These are phyloP conservation scores for Drosophila navojoa DNA, from an alignment of 1,140 invertebrate species.

Conservation along the genomic window DNA sequence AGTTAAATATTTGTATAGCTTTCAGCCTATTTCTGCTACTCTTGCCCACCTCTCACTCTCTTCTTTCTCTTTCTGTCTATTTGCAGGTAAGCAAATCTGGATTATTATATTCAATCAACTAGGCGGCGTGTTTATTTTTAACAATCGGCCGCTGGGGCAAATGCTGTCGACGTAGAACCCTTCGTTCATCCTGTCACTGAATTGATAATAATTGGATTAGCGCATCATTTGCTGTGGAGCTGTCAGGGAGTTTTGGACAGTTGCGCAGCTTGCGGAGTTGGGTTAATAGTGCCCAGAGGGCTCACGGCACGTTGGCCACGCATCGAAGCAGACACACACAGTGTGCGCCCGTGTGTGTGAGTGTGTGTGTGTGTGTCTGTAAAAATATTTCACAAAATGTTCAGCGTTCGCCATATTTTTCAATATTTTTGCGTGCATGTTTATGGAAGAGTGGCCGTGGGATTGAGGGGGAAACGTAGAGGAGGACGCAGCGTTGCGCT, in stretches of 20 bases:
- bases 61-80: slow-evolving; percentile 22
- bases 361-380: slow-evolving; percentile 12
- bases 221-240: slow-evolving; percentile 50
- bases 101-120: slow-evolving; percentile 37
- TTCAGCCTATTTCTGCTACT: slow-evolving; percentile 1
- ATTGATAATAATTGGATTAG: slow-evolving; percentile 84
- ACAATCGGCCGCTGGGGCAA: slow-evolving; percentile 38
- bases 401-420: slow-evolving; percentile 53
- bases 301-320: slow-evolving; percentile 66
- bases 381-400: slow-evolving; percentile 70
- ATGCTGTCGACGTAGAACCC: not conserved
- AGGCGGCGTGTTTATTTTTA: slow-evolving; percentile 66
- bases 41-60: not conserved
- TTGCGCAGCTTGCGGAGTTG: slow-evolving; percentile 31
- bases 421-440: slow-evolving; percentile 54
- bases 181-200: slow-evolving; percentile 65
- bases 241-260: slow-evolving; percentile 31
- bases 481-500: slow-evolving; percentile 54
- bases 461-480: too few relatives aligned
- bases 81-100: slow-evolving; percentile 61
- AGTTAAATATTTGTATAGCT: slow-evolving; percentile 13
- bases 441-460: not conserved
- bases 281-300: slow-evolving; percentile 74
- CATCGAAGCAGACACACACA: slow-evolving; percentile 39
- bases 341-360: slow-evolving; percentile 4